Evolutionary conservation across 2,888 invertebrate species (phyloP).

Genomic region (Hanleya hanleyi): DNA sequence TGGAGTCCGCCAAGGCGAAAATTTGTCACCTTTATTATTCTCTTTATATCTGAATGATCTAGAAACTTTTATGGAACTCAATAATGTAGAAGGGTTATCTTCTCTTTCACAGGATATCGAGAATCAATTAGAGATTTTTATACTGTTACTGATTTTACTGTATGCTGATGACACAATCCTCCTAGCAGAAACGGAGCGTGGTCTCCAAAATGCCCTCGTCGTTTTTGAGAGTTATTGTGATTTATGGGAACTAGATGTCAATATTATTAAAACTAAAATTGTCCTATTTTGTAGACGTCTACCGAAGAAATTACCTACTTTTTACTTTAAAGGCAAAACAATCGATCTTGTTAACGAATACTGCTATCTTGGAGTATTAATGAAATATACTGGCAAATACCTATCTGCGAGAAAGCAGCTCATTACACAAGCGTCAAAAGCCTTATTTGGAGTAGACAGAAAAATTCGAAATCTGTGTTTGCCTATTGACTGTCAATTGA

Average conservation of each 20-base stretch:
- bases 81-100: neutral
- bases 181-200: neutral
- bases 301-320: slow-evolving; percentile 1
- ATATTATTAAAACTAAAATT: slow-evolving; percentile 16
- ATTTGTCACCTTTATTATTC: slow-evolving; percentile 6
- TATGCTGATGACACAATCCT: slow-evolving; percentile 12
- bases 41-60: neutral
- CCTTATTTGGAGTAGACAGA: neutral
- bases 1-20: too few relatives aligned
- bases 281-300: slow-evolving; percentile 18
- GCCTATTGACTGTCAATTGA: neutral
- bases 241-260: slow-evolving; percentile 13
- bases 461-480: neutral
- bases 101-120: neutral
- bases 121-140: neutral
- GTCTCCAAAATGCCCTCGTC: slow-evolving; percentile 13
- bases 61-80: neutral
- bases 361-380: slow-evolving; percentile 18
- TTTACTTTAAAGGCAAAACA: neutral
- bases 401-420: neutral
- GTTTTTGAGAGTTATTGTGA: slow-evolving; percentile 10
- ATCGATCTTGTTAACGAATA: slow-evolving; percentile 22
- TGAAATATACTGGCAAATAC: slow-evolving; percentile 23
- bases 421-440: neutral
- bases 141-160: slow-evolving; percentile 8